A percentile compares a stretch with the other conserved stretches of the same genome.
phyloP scores from a whole-genome alignment of 1,140 invertebrate genomes.

The Lethrus apterus region DNA sequence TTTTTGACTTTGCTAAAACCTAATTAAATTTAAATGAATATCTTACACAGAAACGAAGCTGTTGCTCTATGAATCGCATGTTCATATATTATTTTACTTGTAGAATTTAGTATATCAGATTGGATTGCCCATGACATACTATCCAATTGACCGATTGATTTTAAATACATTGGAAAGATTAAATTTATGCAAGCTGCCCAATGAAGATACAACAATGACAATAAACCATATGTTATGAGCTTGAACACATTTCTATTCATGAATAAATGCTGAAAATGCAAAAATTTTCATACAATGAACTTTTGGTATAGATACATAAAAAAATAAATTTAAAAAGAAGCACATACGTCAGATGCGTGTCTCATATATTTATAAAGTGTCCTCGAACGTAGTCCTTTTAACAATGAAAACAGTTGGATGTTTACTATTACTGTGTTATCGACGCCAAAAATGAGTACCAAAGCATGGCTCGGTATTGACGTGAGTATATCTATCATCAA shows the following conservation, averaged over 20 bases:
- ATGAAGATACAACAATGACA: not conserved
- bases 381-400: not conserved
- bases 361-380: constrained; percentile 2
- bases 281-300: too few relatives aligned
- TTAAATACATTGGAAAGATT: not conserved
- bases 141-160: too few relatives aligned
- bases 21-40: not conserved
- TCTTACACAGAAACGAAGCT: not conserved
- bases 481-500: not conserved
- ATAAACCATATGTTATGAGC: not conserved
- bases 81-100: not conserved
- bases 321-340: not conserved
- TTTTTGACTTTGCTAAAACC: not conserved
- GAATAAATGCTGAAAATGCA: too few relatives aligned
- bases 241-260: not conserved
- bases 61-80: not conserved
- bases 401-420: not conserved
- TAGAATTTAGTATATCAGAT: too few relatives aligned
- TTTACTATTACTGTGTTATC: not conserved
- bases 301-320: too few relatives aligned
- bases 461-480: not conserved
- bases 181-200: not conserved
- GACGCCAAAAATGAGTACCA: not conserved
- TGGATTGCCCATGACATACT: too few relatives aligned
- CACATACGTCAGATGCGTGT: not conserved